A percentile compares a stretch with the other conserved stretches of the same genome.
Evolutionary conservation across 1,140 invertebrate species (phyloP).

Genomic region (Choristoneura fumiferana): DNA sequence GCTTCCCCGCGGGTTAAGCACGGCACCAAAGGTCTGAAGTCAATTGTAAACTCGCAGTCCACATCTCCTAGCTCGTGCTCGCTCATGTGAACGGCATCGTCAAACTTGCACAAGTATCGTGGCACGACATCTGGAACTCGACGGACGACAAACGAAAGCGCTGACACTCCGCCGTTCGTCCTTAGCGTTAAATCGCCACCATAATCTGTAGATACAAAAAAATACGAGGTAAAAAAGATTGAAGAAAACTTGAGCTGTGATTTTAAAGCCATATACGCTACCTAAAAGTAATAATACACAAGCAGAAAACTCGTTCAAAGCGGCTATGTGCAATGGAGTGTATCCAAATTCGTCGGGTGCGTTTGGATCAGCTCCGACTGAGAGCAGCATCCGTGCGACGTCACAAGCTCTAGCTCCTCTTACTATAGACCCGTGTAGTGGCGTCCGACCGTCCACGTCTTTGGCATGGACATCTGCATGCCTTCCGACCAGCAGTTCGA

Average conservation of each 20-base stretch:
- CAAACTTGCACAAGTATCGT: constrained; percentile 84
- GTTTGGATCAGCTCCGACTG: constrained; percentile 87
- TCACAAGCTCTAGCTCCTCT: constrained; percentile 86
- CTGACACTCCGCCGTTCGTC: constrained; percentile 89
- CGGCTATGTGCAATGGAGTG: constrained; percentile 89
- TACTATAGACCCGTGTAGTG: constrained; percentile 88
- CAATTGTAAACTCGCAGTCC: constrained; percentile 88
- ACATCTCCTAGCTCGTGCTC: constrained; percentile 90
- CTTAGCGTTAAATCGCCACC: constrained; percentile 90
- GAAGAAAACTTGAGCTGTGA: neutral
- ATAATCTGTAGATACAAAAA: constrained; percentile 76
- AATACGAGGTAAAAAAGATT: constrained; percentile 13
- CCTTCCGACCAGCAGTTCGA: constrained; percentile 82
- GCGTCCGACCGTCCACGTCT: constrained; percentile 85
- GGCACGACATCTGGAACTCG: constrained; percentile 89
- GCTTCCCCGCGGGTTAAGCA: constrained; percentile 82
- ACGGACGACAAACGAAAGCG: constrained; percentile 88
- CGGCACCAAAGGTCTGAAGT: constrained; percentile 85
- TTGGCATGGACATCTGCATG: constrained; percentile 81
- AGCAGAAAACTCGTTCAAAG: constrained; percentile 88
- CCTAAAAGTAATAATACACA: constrained; percentile 87
- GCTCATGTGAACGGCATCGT: constrained; percentile 86
- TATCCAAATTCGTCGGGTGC: constrained; percentile 88
- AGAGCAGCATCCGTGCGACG: constrained; percentile 82
- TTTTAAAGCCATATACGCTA: constrained; percentile 25